These are phyloP conservation scores for Andricus quercusramuli DNA, from an alignment of 2,888 invertebrate species.

Conservation along the genomic window DNA sequence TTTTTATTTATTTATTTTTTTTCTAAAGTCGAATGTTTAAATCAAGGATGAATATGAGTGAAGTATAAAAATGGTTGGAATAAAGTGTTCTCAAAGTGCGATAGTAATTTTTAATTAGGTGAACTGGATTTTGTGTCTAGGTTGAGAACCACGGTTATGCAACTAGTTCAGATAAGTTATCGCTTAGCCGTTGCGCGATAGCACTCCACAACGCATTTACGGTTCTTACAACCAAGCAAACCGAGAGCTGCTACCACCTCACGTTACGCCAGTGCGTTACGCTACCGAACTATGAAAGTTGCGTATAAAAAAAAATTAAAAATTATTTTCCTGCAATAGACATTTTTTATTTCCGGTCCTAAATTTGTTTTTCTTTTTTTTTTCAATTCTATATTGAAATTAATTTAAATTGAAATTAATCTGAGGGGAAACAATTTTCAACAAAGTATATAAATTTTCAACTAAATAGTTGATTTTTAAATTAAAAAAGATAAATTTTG, in stretches of 20 bases:
- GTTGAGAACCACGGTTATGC: conserved; percentile 73
- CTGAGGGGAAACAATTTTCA: too few relatives aligned
- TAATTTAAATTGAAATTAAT: too few relatives aligned
- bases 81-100: neutral
- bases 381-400: too few relatives aligned
- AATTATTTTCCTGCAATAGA: too few relatives aligned
- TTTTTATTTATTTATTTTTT: too few relatives aligned
- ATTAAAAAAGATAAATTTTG: too few relatives aligned
- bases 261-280: conserved; percentile 44
- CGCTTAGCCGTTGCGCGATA: conserved; percentile 69
- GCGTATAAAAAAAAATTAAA: neutral
- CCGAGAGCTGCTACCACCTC: conserved; percentile 49
- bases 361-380: too few relatives aligned
- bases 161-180: conserved; percentile 77
- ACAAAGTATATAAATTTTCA: too few relatives aligned
- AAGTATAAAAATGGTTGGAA: neutral
- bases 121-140: conserved; percentile 25
- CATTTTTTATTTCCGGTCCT: too few relatives aligned
- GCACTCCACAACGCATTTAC: conserved; percentile 65
- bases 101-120: conserved; percentile 14
- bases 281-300: conserved; percentile 36
- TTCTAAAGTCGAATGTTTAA: neutral
- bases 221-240: conserved; percentile 53
- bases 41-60: neutral
- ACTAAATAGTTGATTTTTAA: too few relatives aligned